Percentiles rank a stretch among this genome's conserved stretches.
Evolutionary conservation across 1,140 invertebrate species (phyloP).

Genomic region (Lerema accius): DNA sequence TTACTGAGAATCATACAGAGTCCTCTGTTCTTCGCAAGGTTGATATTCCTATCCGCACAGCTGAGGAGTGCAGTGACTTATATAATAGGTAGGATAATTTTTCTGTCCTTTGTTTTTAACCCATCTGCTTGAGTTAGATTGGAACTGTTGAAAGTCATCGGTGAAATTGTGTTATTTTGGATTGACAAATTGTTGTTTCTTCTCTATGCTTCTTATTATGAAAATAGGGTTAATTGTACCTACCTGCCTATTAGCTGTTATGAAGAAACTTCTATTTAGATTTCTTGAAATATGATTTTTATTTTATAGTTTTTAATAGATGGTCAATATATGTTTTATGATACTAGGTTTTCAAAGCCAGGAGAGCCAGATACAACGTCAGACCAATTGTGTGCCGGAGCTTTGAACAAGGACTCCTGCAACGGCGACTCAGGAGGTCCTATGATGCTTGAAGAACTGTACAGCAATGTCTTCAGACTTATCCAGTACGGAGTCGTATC

Average conservation of each 20-base stretch:
- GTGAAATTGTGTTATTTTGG: too few species aligned
- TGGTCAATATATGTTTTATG: too few species aligned
- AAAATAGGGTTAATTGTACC: too few species aligned
- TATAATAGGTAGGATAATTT: slow-evolving; percentile 29
- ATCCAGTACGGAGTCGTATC: slow-evolving; percentile 41
- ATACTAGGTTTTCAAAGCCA: not conserved
- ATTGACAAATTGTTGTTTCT: too few species aligned
- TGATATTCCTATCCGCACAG: slow-evolving; percentile 7
- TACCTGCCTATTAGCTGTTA: too few species aligned
- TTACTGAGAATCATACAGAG: slow-evolving; percentile 22
- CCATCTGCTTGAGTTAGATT: too few species aligned
- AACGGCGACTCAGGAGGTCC: slow-evolving; percentile 40
- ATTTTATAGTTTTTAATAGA: too few species aligned
- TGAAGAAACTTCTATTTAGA: too few species aligned
- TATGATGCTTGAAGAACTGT: slow-evolving; percentile 26
- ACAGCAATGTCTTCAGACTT: slow-evolving; percentile 16
- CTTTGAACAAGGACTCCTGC: slow-evolving; percentile 28
- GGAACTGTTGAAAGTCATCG: too few species aligned
- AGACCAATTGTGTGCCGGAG: slow-evolving; percentile 32
- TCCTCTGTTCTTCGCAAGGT: slow-evolving; percentile 26
- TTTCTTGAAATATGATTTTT: too few species aligned
- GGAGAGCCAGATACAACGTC: slow-evolving; percentile 8
- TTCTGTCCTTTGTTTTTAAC: too few species aligned
- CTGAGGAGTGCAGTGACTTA: slow-evolving; percentile 1
- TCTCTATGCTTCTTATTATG: too few species aligned